Percentiles rank a stretch among this genome's conserved stretches.
Evolutionary conservation across 1,140 invertebrate species (phyloP).

Genomic region (Euborellia annulipes): DNA sequence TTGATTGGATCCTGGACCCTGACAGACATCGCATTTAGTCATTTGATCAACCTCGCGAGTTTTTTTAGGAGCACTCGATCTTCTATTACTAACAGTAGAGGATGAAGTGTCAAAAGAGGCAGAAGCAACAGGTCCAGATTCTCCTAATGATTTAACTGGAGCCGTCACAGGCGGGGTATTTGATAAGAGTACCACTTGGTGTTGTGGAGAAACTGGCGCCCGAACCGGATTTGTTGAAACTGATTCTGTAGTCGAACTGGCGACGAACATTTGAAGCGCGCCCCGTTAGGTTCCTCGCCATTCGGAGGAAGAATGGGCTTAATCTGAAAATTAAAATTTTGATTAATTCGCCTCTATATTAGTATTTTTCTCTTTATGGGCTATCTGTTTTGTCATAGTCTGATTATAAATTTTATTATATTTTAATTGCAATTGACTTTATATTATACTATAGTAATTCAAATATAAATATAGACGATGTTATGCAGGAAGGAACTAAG

Average conservation of each 20-base stretch:
- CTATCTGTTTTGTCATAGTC: too few relatives aligned
- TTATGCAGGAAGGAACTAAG: too few relatives aligned
- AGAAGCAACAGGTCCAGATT: too few relatives aligned
- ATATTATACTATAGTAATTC: too few relatives aligned
- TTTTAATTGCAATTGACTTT: too few relatives aligned
- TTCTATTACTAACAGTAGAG: too few relatives aligned
- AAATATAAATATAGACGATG: too few relatives aligned
- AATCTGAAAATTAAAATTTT: conserved; percentile 34
- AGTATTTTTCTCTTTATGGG: not conserved
- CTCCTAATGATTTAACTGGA: not conserved
- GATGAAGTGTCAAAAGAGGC: too few relatives aligned
- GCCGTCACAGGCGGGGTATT: conserved; percentile 4
- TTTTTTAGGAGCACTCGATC: too few relatives aligned
- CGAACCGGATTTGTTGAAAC: conserved; percentile 31
- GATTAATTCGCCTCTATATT: not conserved
- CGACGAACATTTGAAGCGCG: conserved; percentile 52
- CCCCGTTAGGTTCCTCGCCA: conserved; percentile 39
- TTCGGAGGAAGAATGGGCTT: conserved; percentile 65
- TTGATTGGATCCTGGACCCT: conserved; percentile 35
- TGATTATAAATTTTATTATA: too few relatives aligned
- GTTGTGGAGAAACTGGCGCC: conserved; percentile 13
- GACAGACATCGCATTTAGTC: conserved; percentile 49
- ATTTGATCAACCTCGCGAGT: conserved; percentile 26
- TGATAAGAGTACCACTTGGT: too few relatives aligned
- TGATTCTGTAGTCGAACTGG: conserved; percentile 49